Evolutionary conservation across 2,888 invertebrate species (phyloP).

Genomic region (Cordilura impudica): DNA sequence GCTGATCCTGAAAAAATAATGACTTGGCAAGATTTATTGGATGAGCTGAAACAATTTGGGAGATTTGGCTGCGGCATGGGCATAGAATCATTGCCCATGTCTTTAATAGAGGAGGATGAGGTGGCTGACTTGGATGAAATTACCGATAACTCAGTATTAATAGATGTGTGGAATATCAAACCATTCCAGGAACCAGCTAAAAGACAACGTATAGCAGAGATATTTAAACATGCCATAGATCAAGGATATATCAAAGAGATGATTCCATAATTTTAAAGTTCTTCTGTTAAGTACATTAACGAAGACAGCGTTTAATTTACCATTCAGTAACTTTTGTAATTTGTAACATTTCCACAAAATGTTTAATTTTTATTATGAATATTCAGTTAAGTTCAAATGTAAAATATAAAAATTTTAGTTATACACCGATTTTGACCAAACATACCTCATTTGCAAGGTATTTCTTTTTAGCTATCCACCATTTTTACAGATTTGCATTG

Average conservation of each 20-base stretch:
- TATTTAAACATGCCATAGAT: conserved; percentile 83
- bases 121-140: conserved; percentile 79
- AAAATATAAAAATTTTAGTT: background rate
- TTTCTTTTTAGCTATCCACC: too few relatives aligned
- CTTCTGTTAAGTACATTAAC: too few relatives aligned
- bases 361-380: too few relatives aligned
- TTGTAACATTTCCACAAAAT: too few relatives aligned
- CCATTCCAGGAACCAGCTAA: conserved; percentile 82
- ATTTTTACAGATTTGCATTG: too few relatives aligned
- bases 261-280: conserved; percentile 19
- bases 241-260: conserved; percentile 79
- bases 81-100: conserved; percentile 80
- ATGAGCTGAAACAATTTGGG: conserved; percentile 78
- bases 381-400: too few relatives aligned
- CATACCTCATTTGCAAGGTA: too few relatives aligned
- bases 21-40: conserved; percentile 70
- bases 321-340: too few relatives aligned
- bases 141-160: conserved; percentile 76
- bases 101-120: conserved; percentile 79
- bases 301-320: too few relatives aligned
- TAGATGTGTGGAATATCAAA: conserved; percentile 82
- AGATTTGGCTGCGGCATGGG: conserved; percentile 80
- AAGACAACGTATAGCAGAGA: conserved; percentile 81
- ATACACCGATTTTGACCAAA: too few relatives aligned
- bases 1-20: conserved; percentile 81